Evolutionary conservation across 2,113 vertebrate genomes (phyloP).

Genomic region (Ahaetulla prasina): DNA sequence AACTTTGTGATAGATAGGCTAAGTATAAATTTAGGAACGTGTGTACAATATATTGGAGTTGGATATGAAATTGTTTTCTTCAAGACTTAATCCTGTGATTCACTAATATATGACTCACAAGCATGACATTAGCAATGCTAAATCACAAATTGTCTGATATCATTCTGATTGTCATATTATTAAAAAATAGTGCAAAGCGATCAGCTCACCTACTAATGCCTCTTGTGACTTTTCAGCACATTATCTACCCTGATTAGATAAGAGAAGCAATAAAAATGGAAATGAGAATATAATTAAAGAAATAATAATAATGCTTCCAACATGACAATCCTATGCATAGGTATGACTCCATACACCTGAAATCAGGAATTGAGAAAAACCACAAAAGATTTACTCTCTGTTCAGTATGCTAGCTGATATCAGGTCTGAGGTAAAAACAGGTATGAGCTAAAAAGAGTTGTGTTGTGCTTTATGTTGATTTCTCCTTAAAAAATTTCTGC

Average conservation of each 20-base stretch:
- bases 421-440: not conserved
- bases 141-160: not conserved
- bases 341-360: not conserved
- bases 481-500: not conserved
- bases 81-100: not conserved
- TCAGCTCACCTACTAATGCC: not conserved
- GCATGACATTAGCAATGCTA: not conserved
- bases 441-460: not conserved
- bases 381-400: not conserved
- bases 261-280: not conserved
- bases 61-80: not conserved
- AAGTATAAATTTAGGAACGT: not conserved
- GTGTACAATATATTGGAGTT: not conserved
- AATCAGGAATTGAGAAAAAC: not conserved
- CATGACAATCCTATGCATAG: not conserved
- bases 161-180: not conserved
- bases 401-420: not conserved
- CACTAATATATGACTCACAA: not conserved
- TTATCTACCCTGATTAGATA: not conserved
- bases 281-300: not conserved
- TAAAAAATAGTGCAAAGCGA: not conserved
- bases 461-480: not conserved
- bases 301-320: not conserved
- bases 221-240: not conserved
- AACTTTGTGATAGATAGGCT: not conserved